Percentiles rank a stretch among this genome's conserved stretches.
Conservation (phyloP, 2,113 vertebrate genomes). For the Grallaria varia region DNA sequence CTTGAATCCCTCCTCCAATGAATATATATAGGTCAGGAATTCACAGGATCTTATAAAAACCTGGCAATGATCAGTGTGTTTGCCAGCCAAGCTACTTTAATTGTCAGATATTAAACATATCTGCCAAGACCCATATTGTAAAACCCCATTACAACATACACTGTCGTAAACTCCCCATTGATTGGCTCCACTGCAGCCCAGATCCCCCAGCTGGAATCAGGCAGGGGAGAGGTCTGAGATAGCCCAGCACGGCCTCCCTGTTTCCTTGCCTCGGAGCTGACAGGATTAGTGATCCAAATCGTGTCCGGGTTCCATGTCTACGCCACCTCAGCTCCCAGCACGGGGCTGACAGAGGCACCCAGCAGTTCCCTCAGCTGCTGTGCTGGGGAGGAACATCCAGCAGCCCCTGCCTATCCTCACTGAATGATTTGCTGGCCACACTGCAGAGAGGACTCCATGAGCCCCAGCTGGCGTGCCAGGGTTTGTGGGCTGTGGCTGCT, state of each 20-base stretch:
- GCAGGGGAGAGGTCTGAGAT: background rate
- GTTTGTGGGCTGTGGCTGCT: constrained; percentile 20
- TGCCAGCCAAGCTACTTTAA: constrained; percentile 24
- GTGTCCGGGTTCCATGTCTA: background rate
- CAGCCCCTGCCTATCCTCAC: constrained; percentile 48
- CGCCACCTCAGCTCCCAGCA: background rate
- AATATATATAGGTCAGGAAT: constrained; percentile 28
- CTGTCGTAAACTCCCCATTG: background rate
- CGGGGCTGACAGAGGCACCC: background rate
- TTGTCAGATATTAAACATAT: constrained; percentile 24
- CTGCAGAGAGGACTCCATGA: constrained; percentile 15
- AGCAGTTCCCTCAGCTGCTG: no score
- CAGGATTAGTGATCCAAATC: background rate
- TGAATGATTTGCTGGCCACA: constrained; percentile 43
- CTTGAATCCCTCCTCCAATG: background rate
- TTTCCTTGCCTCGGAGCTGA: background rate
- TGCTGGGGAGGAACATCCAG: constrained; percentile 29
- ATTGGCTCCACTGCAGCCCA: background rate
- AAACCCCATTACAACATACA: constrained; percentile 14
- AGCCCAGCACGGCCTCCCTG: background rate
- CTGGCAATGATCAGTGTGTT: background rate
- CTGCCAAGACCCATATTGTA: background rate
- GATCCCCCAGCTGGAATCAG: background rate
- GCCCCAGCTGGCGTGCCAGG: background rate
- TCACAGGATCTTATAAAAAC: background rate